Conservation (phyloP, 2,797 vertebrate genomes). For the Eulemur coronatus region DNA sequence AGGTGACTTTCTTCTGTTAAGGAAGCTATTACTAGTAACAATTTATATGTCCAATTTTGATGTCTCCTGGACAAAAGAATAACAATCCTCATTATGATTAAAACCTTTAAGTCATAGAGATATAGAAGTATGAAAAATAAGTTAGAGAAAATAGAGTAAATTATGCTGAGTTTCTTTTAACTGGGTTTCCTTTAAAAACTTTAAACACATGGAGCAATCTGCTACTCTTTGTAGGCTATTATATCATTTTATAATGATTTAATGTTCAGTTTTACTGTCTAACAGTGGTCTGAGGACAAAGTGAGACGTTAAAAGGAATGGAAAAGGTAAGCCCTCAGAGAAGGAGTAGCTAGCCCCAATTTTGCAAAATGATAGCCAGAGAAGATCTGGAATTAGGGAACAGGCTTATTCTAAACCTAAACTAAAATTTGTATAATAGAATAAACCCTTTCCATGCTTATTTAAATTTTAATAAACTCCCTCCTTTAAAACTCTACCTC, state of each 20-base stretch:
- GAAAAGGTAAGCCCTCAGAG: neutral
- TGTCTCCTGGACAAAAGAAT: conserved; percentile 14
- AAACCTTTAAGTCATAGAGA: neutral
- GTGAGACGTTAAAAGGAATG: neutral
- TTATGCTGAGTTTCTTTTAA: neutral
- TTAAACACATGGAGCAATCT: neutral
- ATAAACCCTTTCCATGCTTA: neutral
- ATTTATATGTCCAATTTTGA: neutral
- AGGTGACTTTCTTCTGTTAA: neutral
- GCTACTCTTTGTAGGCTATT: neutral
- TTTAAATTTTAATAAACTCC: neutral
- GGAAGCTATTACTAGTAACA: neutral
- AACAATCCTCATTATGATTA: conserved; percentile 36
- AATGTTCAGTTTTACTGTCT: conserved; percentile 29
- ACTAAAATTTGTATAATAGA: neutral
- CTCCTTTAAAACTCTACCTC: neutral
- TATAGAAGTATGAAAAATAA: conserved; percentile 17
- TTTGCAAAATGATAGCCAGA: neutral
- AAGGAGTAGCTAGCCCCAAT: neutral
- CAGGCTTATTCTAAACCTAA: neutral
- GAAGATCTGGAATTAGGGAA: neutral
- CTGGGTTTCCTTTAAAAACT: conserved; percentile 10
- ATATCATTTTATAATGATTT: neutral
- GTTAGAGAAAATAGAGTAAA: conserved; percentile 7
- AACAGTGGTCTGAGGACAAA: neutral